Conservation (phyloP, 2,888 invertebrate species). For the Barypeithes pellucidus region DNA sequence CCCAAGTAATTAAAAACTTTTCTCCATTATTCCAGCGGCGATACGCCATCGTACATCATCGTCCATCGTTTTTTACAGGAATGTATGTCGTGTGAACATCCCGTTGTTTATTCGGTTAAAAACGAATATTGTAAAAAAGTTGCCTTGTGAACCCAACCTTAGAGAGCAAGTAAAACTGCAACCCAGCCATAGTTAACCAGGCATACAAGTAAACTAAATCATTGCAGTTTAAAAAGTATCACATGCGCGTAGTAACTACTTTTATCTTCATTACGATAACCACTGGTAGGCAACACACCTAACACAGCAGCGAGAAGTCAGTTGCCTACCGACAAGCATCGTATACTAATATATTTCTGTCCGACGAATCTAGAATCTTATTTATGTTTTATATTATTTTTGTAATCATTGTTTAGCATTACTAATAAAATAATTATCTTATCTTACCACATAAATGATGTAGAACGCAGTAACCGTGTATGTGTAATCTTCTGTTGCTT, state of each 20-base stretch:
- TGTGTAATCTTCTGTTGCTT: slow-evolving; percentile 6
- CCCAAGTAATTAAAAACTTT: too few relatives aligned
- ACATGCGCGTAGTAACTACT: background rate
- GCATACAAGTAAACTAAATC: background rate
- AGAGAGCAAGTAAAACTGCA: too few relatives aligned
- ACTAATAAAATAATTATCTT: background rate
- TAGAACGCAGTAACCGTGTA: background rate
- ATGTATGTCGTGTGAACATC: too few relatives aligned
- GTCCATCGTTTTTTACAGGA: too few relatives aligned
- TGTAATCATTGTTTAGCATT: background rate
- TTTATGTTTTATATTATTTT: too few relatives aligned
- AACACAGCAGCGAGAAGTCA: background rate
- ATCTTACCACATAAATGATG: slow-evolving; percentile 14
- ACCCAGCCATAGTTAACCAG: slow-evolving; percentile 5
- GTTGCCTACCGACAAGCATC: slow-evolving; percentile 5
- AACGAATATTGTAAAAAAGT: too few relatives aligned
- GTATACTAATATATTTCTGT: background rate
- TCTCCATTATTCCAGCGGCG: too few relatives aligned
- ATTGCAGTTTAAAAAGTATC: background rate
- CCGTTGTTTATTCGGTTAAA: too few relatives aligned
- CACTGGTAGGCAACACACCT: slow-evolving; percentile 1
- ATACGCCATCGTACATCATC: too few relatives aligned
- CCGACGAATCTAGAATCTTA: too few relatives aligned
- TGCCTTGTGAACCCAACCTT: too few relatives aligned
- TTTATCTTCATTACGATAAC: background rate